Evolutionary conservation across 2,113 vertebrate genomes (phyloP), one percentile per base, ranked within the genome.

Genomic region (Nansenia antarctica): DNA sequence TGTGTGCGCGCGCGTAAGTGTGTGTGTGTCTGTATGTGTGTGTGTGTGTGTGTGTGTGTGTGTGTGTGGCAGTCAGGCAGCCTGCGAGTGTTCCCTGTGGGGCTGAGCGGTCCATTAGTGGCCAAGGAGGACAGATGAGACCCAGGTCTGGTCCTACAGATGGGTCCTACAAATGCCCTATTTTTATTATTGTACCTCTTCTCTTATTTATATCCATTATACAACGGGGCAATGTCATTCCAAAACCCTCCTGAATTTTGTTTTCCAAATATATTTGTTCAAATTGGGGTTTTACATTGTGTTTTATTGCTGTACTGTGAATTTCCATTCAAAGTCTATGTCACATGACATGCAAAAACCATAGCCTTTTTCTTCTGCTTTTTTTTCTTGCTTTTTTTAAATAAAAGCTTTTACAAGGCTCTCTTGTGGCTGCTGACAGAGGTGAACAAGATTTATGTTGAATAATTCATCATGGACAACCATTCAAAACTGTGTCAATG

Each of bases 81-180:
- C 26, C 12, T 55, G 53, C 5, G 53, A 26, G 53, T n/a, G 39
- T 8, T 64, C 58, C 64, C 64, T 53, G 63, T 42, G 49, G 65
- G 68, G 54, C 65, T 31, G 39, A 67, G 29, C 6, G 22, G 22
- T 70, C 45, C 69, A 58, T 47, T 53, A 54, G 59, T 66, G 67
- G 60, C 24, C 54, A 26, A 11, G 24, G 20, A 0, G 30, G 45
- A 54, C 75, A 81, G 78, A 78, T 78, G 78, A 69, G 67, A 27
- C 65, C 15, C 67, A 73, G 58, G 27, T 62, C 65, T 42, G 60
- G 72, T 47, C 22, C 20, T 15, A 65, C 81, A 83, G 78, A 80
- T 80, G 81, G 77, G 72, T 72, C 69, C 62, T 37, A 45, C 72
- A 49, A 67, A 55, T 59, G 67, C 76, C 31, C 70, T 58, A 63